phyloP scores from a whole-genome alignment of 1,140 invertebrate genomes.

The Teleopsis dalmanni region DNA sequence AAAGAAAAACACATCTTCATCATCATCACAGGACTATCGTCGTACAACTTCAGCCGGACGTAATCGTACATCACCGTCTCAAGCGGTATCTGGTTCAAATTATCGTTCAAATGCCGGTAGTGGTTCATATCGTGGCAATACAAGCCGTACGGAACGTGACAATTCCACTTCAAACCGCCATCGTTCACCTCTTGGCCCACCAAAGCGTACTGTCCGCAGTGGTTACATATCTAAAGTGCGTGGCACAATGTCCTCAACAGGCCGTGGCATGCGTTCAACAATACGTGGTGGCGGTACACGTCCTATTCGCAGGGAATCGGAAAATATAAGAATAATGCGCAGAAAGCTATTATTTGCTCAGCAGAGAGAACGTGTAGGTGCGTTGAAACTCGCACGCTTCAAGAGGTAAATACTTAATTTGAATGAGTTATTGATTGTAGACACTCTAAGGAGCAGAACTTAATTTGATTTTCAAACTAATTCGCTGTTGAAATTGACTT shows the following conservation, averaged over 20 bases:
- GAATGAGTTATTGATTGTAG: too few species aligned
- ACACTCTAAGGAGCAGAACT: too few species aligned
- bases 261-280: slow-evolving; percentile 25
- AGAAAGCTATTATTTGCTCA: slow-evolving; percentile 37
- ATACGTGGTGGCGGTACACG: slow-evolving; percentile 33
- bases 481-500: too few species aligned
- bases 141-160: slow-evolving; percentile 32
- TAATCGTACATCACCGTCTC: slow-evolving; percentile 13
- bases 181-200: slow-evolving; percentile 38
- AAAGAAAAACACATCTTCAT: slow-evolving; percentile 35
- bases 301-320: slow-evolving; percentile 31
- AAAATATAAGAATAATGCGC: slow-evolving; percentile 40
- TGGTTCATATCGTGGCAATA: slow-evolving; percentile 22
- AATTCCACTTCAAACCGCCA: slow-evolving; percentile 33
- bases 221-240: slow-evolving; percentile 27
- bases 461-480: too few species aligned
- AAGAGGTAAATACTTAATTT: slow-evolving; percentile 41
- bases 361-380: slow-evolving; percentile 39
- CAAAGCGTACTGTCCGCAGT: slow-evolving; percentile 33
- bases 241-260: slow-evolving; percentile 22
- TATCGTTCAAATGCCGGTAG: slow-evolving; percentile 1
- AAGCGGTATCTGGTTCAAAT: slow-evolving; percentile 3
- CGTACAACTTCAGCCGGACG: slow-evolving; percentile 27
- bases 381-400: slow-evolving; percentile 40
- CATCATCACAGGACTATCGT: slow-evolving; percentile 43